These are phyloP conservation scores for Arion vulgaris DNA, from an alignment of 1,140 invertebrate genomes.

Conservation along the genomic window DNA sequence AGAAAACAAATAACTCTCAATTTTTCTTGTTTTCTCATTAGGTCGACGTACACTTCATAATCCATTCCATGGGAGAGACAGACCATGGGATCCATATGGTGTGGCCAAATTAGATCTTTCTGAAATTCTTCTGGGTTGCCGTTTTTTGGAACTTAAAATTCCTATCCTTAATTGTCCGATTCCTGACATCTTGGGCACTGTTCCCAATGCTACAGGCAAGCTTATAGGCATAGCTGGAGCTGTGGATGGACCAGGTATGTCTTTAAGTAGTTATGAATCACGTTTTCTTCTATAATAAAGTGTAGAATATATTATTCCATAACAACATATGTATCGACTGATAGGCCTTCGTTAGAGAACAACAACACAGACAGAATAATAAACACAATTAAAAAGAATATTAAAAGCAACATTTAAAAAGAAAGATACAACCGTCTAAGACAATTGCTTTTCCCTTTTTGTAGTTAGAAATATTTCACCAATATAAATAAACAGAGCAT, in stretches of 20 bases:
- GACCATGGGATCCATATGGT: conserved; percentile 71
- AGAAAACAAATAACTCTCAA: too few relatives aligned
- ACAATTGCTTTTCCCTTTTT: too few relatives aligned
- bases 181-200: conserved; percentile 63
- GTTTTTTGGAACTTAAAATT: conserved; percentile 63
- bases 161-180: conserved; percentile 66
- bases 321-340: too few relatives aligned
- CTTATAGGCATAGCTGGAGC: conserved; percentile 65
- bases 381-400: too few relatives aligned
- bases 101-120: conserved; percentile 68
- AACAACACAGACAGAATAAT: too few relatives aligned
- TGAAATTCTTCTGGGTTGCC: conserved; percentile 68
- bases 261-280: not conserved
- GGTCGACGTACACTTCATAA: conserved; percentile 69
- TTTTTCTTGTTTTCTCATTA: conserved; percentile 36
- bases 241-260: conserved; percentile 69
- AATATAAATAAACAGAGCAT: too few relatives aligned
- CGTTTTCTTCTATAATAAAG: not conserved
- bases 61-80: conserved; percentile 66
- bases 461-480: too few relatives aligned
- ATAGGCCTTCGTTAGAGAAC: too few relatives aligned
- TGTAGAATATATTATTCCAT: too few relatives aligned
- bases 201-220: conserved; percentile 44
- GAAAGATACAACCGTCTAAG: too few relatives aligned
- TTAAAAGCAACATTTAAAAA: too few relatives aligned